These are phyloP conservation scores for Chauna torquata DNA, from an alignment of 2,113 vertebrate species.

Conservation along the genomic window DNA sequence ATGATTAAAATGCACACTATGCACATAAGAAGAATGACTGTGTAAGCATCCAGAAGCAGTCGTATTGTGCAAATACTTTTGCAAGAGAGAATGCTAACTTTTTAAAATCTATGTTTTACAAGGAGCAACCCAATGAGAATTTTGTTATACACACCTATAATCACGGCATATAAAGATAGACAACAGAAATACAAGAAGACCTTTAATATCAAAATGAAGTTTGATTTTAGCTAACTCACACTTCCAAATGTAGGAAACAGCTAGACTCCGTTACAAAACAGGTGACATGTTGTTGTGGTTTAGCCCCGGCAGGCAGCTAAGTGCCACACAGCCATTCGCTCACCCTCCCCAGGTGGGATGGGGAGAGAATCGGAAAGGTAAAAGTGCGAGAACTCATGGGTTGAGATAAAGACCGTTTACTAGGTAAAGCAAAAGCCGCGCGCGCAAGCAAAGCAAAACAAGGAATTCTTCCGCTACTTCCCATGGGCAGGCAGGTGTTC, in stretches of 20 bases:
- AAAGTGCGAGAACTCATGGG: too few relatives aligned
- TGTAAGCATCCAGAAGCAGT: neutral
- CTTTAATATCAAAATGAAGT: neutral
- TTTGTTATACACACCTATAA: neutral
- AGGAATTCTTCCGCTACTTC: too few relatives aligned
- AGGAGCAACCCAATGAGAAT: neutral
- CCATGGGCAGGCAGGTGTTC: too few relatives aligned
- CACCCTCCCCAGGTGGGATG: too few relatives aligned
- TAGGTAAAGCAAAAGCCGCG: too few relatives aligned
- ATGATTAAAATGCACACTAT: neutral
- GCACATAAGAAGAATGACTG: neutral
- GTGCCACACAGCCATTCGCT: too few relatives aligned
- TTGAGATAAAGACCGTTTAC: too few relatives aligned
- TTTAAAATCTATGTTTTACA: neutral
- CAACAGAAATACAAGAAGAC: neutral
- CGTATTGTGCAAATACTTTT: neutral
- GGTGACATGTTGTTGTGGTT: too few relatives aligned
- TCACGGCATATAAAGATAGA: neutral
- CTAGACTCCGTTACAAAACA: neutral
- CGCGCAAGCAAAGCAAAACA: too few relatives aligned
- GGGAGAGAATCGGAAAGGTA: too few relatives aligned
- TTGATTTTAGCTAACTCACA: constrained; percentile 29
- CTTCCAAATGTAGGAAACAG: neutral
- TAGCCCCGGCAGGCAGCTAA: too few relatives aligned
- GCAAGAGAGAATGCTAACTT: neutral